Evolutionary conservation across 2,888 invertebrate genomes (phyloP).

Genomic region (Dioctria linearis): DNA sequence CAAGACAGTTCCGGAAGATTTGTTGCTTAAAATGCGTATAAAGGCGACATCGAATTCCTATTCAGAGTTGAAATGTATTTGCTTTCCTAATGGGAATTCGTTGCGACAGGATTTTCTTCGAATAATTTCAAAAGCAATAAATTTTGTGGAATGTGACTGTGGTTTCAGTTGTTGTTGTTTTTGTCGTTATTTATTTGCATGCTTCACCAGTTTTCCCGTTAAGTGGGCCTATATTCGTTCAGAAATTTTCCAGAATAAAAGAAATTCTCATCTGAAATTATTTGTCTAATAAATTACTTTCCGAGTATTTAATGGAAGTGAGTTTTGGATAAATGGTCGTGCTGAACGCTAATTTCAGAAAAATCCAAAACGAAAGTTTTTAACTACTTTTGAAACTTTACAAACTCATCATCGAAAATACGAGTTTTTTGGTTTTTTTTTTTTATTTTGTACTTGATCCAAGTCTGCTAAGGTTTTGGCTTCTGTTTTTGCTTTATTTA

Average conservation of each 20-base stretch:
- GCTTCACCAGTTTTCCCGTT: background rate
- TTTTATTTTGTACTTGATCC: too few species aligned
- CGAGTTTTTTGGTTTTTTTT: too few species aligned
- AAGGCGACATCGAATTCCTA: conserved; percentile 1
- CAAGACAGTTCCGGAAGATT: conserved; percentile 36
- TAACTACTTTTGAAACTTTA: conserved; percentile 39
- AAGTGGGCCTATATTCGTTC: conserved; percentile 16
- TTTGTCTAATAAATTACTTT: conserved; percentile 42
- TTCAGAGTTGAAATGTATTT: conserved; percentile 39
- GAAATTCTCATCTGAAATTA: conserved; percentile 20
- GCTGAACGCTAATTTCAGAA: background rate
- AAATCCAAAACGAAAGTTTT: background rate
- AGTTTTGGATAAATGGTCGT: conserved; percentile 23
- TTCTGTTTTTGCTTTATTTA: background rate
- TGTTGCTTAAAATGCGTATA: conserved; percentile 48
- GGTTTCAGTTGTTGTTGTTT: conserved; percentile 5
- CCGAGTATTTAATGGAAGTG: conserved; percentile 22
- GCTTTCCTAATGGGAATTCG: conserved; percentile 33
- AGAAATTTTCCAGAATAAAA: background rate
- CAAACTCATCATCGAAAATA: conserved; percentile 5
- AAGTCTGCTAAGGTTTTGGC: too few species aligned
- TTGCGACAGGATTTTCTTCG: conserved; percentile 19
- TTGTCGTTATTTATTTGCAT: background rate
- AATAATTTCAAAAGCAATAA: conserved; percentile 38
- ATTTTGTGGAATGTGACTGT: conserved; percentile 32